Evolutionary conservation across 2,113 vertebrate species (phyloP).

Genomic region (Leptosomus discolor): DNA sequence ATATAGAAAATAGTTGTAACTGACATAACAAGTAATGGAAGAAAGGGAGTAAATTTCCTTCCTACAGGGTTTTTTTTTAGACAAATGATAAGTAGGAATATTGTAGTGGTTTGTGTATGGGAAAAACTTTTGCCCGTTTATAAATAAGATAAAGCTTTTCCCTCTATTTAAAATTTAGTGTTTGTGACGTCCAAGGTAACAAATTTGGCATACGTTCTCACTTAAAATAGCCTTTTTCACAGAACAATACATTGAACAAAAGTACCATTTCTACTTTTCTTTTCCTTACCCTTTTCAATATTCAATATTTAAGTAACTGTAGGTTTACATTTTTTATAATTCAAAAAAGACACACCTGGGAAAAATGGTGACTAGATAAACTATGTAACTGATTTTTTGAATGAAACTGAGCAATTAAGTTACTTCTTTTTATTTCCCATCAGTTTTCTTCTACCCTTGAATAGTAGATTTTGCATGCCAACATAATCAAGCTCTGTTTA

Average conservation of each 20-base stretch:
- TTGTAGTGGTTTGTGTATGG: background rate
- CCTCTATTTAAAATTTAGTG: background rate
- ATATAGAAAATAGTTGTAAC: background rate
- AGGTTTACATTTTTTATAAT: background rate
- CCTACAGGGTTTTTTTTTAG: background rate
- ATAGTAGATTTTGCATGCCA: background rate
- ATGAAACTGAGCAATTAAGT: background rate
- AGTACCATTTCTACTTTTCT: background rate
- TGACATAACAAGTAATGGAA: background rate
- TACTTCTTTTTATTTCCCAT: background rate
- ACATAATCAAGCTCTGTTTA: background rate
- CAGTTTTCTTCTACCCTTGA: background rate
- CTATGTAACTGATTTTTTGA: background rate
- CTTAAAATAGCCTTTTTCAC: background rate
- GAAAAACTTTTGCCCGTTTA: background rate
- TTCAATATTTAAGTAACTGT: background rate
- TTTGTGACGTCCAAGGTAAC: background rate
- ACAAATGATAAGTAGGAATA: background rate
- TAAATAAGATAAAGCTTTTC: background rate
- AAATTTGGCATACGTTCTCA: background rate
- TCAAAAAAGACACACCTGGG: background rate
- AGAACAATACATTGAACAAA: background rate
- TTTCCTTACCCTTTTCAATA: background rate
- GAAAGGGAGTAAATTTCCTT: background rate
- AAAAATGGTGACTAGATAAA: background rate